Percentiles rank a stretch among this genome's conserved stretches.
These are phyloP conservation scores for Aphyosemion australe DNA, from an alignment of 2,113 vertebrate genomes.

Conservation along the genomic window DNA sequence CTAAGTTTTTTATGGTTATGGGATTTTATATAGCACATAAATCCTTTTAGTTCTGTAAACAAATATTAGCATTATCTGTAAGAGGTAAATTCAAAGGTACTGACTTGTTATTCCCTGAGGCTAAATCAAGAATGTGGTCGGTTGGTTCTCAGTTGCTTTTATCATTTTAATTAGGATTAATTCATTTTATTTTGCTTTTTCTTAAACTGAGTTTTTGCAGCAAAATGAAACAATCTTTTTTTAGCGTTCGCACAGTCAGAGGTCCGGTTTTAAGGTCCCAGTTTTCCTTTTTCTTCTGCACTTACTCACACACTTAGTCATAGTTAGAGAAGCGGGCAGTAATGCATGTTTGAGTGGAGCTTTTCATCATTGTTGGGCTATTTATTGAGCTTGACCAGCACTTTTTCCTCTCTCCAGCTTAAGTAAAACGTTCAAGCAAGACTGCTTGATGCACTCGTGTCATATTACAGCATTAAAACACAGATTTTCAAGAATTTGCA, in stretches of 20 bases:
- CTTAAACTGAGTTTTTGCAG: not conserved
- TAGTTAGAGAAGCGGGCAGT: not conserved
- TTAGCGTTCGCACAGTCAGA: not conserved
- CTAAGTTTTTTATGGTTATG: too few species aligned
- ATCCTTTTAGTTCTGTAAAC: too few species aligned
- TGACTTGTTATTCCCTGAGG: not conserved
- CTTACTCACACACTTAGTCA: not conserved
- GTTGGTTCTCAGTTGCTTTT: not conserved
- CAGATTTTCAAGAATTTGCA: not conserved
- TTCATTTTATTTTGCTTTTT: not conserved
- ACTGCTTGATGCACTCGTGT: not conserved
- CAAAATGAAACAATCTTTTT: not conserved
- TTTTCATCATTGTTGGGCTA: not conserved
- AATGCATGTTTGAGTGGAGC: not conserved
- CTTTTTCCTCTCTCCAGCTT: not conserved
- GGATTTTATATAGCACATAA: too few species aligned
- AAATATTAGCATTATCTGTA: too few species aligned
- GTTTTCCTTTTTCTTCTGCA: conserved; percentile 3
- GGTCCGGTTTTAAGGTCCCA: conserved; percentile 15
- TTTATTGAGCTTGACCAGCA: not conserved
- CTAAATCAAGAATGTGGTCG: not conserved
- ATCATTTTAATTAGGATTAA: not conserved
- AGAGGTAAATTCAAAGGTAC: not conserved
- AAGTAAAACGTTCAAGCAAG: not conserved
- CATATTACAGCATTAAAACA: not conserved